Conservation (phyloP, 2,113 vertebrate genomes). For the Arvicanthis niloticus region DNA sequence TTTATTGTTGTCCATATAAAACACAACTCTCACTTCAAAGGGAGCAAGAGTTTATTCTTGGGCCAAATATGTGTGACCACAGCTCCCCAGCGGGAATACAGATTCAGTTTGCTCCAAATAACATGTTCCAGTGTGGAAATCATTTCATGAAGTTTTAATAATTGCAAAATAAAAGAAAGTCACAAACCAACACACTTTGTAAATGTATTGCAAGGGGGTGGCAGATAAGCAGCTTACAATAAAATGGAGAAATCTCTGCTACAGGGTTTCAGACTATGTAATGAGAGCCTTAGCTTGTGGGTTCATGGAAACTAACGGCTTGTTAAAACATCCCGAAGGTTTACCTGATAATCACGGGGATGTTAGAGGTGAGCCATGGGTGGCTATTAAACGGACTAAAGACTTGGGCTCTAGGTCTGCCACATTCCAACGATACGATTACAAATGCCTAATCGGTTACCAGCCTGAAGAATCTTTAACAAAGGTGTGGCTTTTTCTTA, state of each 20-base stretch:
- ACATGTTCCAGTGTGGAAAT: neutral
- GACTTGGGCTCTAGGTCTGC: neutral
- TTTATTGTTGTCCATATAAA: neutral
- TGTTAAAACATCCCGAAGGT: neutral
- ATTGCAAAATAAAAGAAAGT: neutral
- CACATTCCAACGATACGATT: neutral
- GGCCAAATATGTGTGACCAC: neutral
- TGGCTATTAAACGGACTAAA: neutral
- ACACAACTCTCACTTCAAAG: neutral
- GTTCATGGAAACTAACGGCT: neutral
- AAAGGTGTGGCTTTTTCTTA: neutral
- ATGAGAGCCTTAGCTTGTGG: neutral
- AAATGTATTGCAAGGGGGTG: neutral
- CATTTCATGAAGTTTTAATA: neutral
- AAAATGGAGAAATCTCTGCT: neutral
- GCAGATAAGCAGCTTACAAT: neutral
- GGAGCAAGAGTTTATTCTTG: neutral
- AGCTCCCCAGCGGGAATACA: neutral
- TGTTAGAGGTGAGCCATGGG: neutral
- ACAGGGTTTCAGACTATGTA: neutral
- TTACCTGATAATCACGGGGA: neutral
- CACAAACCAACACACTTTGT: neutral
- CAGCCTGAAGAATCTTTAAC: neutral
- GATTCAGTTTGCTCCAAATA: neutral
- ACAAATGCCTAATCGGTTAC: neutral